These are phyloP conservation scores for Glaucopsyche alexis DNA, from an alignment of 2,888 invertebrate species.

Conservation along the genomic window DNA sequence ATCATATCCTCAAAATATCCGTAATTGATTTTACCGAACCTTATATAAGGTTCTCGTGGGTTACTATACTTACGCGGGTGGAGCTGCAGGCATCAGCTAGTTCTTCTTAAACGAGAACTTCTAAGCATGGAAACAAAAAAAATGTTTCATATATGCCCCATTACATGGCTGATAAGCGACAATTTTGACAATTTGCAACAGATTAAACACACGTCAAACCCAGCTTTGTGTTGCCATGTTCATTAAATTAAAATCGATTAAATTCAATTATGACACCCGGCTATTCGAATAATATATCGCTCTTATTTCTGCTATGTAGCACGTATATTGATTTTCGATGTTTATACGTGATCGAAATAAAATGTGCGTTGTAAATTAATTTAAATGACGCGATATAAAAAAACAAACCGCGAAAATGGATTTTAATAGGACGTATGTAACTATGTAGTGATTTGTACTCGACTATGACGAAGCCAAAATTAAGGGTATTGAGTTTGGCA, in stretches of 20 bases:
- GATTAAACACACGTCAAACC: background rate
- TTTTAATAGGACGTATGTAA: background rate
- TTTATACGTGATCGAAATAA: slow-evolving; percentile 13
- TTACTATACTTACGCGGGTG: too few relatives aligned
- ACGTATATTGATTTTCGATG: background rate
- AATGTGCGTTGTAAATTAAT: background rate
- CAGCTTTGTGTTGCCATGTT: slow-evolving; percentile 4
- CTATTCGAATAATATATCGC: background rate
- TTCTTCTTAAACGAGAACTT: too few relatives aligned
- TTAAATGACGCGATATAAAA: background rate
- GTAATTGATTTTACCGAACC: too few relatives aligned
- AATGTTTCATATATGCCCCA: background rate
- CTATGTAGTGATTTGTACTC: background rate
- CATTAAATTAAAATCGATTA: slow-evolving; percentile 4
- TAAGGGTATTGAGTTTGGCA: too few relatives aligned
- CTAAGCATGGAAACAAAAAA: background rate
- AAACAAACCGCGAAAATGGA: background rate
- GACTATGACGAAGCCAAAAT: too few relatives aligned
- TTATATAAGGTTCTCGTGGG: too few relatives aligned
- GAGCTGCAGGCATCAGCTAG: too few relatives aligned
- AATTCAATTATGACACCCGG: background rate
- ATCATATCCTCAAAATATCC: too few relatives aligned
- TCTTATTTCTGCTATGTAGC: background rate
- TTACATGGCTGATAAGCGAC: background rate
- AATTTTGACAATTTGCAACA: slow-evolving; percentile 6